Evolutionary conservation across 2,888 invertebrate genomes (phyloP).

Genomic region (Chrysolina haemoptera): DNA sequence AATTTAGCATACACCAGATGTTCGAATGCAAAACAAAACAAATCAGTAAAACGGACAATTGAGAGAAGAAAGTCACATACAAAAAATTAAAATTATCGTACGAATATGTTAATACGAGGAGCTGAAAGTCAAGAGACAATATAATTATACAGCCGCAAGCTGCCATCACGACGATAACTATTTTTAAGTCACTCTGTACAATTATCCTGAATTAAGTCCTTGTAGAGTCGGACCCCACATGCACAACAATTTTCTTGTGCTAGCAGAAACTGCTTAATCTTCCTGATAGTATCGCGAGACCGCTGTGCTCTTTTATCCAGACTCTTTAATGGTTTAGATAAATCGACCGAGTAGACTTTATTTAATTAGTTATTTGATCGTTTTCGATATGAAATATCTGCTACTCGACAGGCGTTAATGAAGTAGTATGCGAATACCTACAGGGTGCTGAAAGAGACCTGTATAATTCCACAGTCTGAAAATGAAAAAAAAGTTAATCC

Average conservation of each 20-base stretch:
- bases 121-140: constrained; percentile 25
- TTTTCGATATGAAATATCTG: constrained; percentile 3
- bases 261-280: constrained; percentile 32
- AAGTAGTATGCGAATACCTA: neutral
- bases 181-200: constrained; percentile 20
- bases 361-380: neutral
- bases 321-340: constrained; percentile 25
- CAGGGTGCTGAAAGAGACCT: neutral
- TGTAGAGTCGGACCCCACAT: constrained; percentile 29
- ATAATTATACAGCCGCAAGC: constrained; percentile 18
- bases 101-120: constrained; percentile 19
- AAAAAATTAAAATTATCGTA: neutral
- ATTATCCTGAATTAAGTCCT: constrained; percentile 30
- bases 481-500: no score
- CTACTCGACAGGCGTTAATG: neutral
- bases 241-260: constrained; percentile 33
- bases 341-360: constrained; percentile 26
- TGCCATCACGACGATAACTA: constrained; percentile 4
- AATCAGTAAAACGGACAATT: neutral
- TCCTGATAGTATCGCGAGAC: constrained; percentile 24
- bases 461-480: no score
- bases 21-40: neutral
- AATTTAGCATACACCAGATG: neutral
- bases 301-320: constrained; percentile 15
- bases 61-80: neutral